Evolutionary conservation across 1,140 invertebrate genomes (phyloP), one percentile per base, ranked within the genome.

Genomic region (Ooceraea biroi): DNA sequence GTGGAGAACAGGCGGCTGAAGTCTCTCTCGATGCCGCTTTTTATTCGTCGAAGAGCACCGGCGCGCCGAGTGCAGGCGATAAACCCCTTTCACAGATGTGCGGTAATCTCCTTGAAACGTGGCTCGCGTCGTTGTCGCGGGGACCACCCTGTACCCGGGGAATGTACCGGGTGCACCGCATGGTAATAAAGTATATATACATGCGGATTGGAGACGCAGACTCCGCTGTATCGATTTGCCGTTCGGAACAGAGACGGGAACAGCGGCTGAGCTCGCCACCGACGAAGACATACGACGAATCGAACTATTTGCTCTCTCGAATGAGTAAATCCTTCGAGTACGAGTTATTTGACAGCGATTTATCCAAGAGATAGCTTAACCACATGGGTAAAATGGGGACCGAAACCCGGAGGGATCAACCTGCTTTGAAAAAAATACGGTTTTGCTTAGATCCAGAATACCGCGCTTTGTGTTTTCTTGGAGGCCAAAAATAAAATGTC

Each of bases 141-240:
- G 48, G 80, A 22, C 57, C 82, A 88, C 82, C 84, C 72, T 84
- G 87, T 83, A 90, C 74, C 68, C 61, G 58, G 65, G 52, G 71
- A 66, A 90, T 78, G 84, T 89, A 89, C 80, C 89, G 85, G 85
- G 90, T 91, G 87, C 85, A 88, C 83, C 88, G 86, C 84, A 87
- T 69, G 86, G 83, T 87, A 91, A 91, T 87, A 90, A 90, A 91
- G 88, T 89, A 87, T 87, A 90, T 90, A 91, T 89, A 90, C 87
- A 84, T 86, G 83, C 82, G 89, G 87, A 92, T 90, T 89, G 90
- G 91, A 93, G 91, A 94, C 94, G 94, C 94, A 94, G 93, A 93
- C 94, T 94, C 94, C 93, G 91, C 90, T 93, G 80, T 94, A 94
- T 94, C 94, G 94, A 94, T 94, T 91, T 89, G 86, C 44, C 25